Evolutionary conservation across 2,888 invertebrate species (phyloP).

Genomic region (Lobophora halterata): DNA sequence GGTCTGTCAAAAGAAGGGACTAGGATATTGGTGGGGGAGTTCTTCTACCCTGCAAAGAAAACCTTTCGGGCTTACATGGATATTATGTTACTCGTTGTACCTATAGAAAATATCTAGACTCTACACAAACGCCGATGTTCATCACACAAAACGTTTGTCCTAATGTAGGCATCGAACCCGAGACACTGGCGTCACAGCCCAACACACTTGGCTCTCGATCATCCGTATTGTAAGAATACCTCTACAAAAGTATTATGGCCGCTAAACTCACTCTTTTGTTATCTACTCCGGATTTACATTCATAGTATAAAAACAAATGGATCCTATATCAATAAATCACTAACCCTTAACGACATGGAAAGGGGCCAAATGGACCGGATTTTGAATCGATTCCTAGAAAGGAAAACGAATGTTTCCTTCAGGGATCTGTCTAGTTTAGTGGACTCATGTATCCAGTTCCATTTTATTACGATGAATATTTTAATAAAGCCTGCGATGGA

Average conservation of each 20-base stretch:
- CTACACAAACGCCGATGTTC: too few species aligned
- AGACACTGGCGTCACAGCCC: too few species aligned
- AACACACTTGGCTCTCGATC: not conserved
- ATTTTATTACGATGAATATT: not conserved
- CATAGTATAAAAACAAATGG: slow-evolving; percentile 38
- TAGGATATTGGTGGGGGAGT: too few species aligned
- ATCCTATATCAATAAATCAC: slow-evolving; percentile 42
- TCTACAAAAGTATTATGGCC: slow-evolving; percentile 8
- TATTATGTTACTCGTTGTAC: too few species aligned
- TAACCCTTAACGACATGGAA: slow-evolving; percentile 39
- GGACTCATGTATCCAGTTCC: slow-evolving; percentile 10
- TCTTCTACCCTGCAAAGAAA: too few species aligned
- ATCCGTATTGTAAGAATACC: not conserved
- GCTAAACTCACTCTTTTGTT: slow-evolving; percentile 10
- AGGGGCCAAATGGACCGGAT: slow-evolving; percentile 37
- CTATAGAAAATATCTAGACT: too few species aligned
- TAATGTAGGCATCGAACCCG: too few species aligned
- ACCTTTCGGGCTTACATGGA: too few species aligned
- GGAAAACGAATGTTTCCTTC: slow-evolving; percentile 33
- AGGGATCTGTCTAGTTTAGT: slow-evolving; percentile 24
- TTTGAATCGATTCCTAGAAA: slow-evolving; percentile 38
- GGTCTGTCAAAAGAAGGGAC: too few species aligned
- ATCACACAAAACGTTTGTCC: too few species aligned
- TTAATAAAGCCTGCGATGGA: too few species aligned
- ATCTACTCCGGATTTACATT: slow-evolving; percentile 32